Conservation (phyloP, 2,888 invertebrate genomes). For the Cerastis leucographa region DNA sequence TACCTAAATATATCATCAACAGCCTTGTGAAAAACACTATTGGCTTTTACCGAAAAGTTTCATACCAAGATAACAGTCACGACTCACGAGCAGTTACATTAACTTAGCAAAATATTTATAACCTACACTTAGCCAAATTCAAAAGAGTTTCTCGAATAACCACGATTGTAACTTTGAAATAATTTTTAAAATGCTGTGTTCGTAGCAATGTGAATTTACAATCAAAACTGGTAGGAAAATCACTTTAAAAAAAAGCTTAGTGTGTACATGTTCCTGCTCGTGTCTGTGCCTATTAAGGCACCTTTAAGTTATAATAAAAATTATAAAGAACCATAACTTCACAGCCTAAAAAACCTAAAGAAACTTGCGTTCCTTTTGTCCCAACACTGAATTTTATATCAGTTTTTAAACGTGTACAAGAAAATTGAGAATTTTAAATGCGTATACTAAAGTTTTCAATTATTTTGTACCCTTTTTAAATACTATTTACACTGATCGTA, state of each 20-base stretch:
- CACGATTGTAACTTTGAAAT: neutral
- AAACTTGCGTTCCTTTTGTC: slow-evolving; percentile 2
- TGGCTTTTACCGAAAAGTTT: neutral
- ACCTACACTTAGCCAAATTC: neutral
- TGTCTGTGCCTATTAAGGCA: slow-evolving; percentile 41
- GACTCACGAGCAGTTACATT: neutral
- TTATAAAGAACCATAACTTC: slow-evolving; percentile 39
- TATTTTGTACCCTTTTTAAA: slow-evolving; percentile 27
- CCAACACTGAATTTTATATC: slow-evolving; percentile 25
- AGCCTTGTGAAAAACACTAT: neutral
- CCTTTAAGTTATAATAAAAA: slow-evolving; percentile 17
- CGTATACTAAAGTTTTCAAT: neutral
- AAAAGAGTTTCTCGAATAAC: neutral
- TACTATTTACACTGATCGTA: slow-evolving; percentile 50
- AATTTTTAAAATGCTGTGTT: neutral
- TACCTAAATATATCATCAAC: neutral
- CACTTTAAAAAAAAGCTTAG: neutral
- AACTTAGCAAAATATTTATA: slow-evolving; percentile 13
- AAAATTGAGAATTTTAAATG: neutral
- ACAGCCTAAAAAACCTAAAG: slow-evolving; percentile 51
- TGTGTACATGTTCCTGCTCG: neutral
- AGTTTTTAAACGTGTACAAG: slow-evolving; percentile 15
- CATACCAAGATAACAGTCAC: neutral
- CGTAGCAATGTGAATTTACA: neutral
- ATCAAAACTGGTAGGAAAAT: neutral